Evolutionary conservation across 2,113 vertebrate genomes (phyloP), one percentile per base, ranked within the genome.

Genomic region (Micronycteris hirsuta): DNA sequence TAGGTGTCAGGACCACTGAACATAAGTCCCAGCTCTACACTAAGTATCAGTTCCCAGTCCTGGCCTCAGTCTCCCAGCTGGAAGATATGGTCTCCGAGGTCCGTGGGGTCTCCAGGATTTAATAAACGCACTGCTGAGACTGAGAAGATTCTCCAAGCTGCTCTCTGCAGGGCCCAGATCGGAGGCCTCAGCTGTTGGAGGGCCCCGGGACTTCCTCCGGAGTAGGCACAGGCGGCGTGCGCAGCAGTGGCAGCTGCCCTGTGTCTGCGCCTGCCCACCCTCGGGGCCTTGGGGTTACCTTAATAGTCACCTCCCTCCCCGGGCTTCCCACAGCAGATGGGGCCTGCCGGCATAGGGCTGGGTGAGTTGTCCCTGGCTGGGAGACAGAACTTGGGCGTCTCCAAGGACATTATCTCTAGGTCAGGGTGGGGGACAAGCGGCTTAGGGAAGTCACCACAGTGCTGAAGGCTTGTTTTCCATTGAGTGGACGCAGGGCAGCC

Each of bases 231-330:
- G 93, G 81, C 94, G 52, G 8, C 0, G 2, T 88, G 92, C 94
- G 92, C 87, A 74, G 90, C 22, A 22, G 43, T 7, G 20, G 68
- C 91, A 95, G 97, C 93, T 93, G 86, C 94, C 70, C 3, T 19
- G 45, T 63, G 45, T 84, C 92, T 85, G 14, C 0, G 0, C 86
- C 86, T 70, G 68, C 26, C 54, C 56, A 28, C 19, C 89, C 82
- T 31, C 0, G 5, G 71, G 78, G 90, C 58, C 65, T n/a, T 7
- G 2, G 24, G 93, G 94, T 96, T 96, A 70, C 94, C 97, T 92
- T 95, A 84, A 82, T 33, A 68, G 94, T 81, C n/a, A 0, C 28
- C 47, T 92, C 82, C 70, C 86, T 95, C 94, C 83, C 54, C 36
- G 91, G 73, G 68, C 33, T 87, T 56, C 26, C 0, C 0, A 8